Evolutionary conservation across 1,140 invertebrate species (phyloP), one percentile per base, ranked within the genome.

Genomic region (Microplitis demolitor): DNA sequence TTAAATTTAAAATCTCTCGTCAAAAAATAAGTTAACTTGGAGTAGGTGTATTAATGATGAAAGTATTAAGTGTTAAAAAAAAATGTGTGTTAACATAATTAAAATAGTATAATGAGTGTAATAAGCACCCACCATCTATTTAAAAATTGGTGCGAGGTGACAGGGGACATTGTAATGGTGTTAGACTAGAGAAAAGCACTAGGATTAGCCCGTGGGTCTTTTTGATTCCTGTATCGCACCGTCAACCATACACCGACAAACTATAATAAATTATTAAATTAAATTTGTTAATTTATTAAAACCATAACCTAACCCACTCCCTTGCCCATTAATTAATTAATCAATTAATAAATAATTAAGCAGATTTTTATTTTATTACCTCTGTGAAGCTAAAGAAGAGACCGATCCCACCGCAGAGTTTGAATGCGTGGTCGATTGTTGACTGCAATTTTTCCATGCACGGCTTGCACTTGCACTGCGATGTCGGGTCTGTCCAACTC

Each of bases 351-450:
- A 24, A 24, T 24, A 24, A 24, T 24, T 24, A 24, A 58, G n/a
- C 34, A 58, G 13, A 51, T 31, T 4, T 24, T 62, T 14, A 14
- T 8, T 62, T 61, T 78, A 81, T 88, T 90, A 98, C 97, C 95
- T 99, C 97, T 63, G 96, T 97, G 84, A 98, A 98, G 82, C 96
- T 98, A 88, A 98, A 98, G 87, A 99, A 97, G 35, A 99, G 88
- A 73, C 96, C 97, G 79, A 98, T 93, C 66, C 95, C 94, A 66
- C 97, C 97, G 80, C 94, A 95, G 4, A 95, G 87, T 85, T 95
- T 94, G 79, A 98, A 96, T n/a, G 94, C 95, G 82, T 93, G 92
- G 79, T 93, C 91, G 76, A 98, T 96, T 3, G 91, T 93, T 24
- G 90, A 90, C 78, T 94, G 91, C 14, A 98, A 85, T 81, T 92